Conservation (phyloP, 1,140 invertebrate species). For the Papilio glaucus region DNA sequence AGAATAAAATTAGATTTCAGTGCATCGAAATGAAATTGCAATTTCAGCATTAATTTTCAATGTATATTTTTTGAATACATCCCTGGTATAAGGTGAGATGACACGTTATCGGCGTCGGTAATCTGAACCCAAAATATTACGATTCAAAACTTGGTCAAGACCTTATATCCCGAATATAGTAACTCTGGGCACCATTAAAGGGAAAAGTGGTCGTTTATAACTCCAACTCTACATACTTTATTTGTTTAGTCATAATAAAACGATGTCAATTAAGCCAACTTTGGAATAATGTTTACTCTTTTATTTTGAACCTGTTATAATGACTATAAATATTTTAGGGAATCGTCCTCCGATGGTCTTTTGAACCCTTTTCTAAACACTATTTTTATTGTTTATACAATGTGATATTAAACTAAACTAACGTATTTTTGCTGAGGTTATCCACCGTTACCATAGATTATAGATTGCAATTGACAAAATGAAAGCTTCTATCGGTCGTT, state of each 20-base stretch:
- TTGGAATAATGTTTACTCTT: constrained; percentile 65
- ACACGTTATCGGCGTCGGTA: constrained; percentile 76
- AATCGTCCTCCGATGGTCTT: constrained; percentile 41
- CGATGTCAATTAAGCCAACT: constrained; percentile 71
- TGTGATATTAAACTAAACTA: background rate
- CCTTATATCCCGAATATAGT: constrained; percentile 73
- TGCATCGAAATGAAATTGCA: too few species aligned
- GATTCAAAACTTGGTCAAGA: constrained; percentile 81
- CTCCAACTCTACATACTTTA: constrained; percentile 67
- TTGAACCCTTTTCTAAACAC: constrained; percentile 24
- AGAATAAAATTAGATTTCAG: background rate
- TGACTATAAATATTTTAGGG: constrained; percentile 50
- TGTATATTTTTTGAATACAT: constrained; percentile 44
- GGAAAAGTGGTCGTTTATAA: constrained; percentile 73
- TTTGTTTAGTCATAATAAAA: constrained; percentile 78
- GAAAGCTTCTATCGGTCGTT: too few species aligned
- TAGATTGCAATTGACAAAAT: too few species aligned
- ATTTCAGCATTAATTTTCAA: background rate
- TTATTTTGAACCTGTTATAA: constrained; percentile 62
- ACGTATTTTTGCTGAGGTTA: too few species aligned
- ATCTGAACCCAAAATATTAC: constrained; percentile 84
- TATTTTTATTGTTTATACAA: background rate
- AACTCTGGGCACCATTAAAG: constrained; percentile 72
- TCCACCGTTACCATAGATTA: too few species aligned
- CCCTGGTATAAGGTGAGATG: constrained; percentile 75